Evolutionary conservation across 1,140 invertebrate genomes (phyloP).

Genomic region (Psix sp.): DNA sequence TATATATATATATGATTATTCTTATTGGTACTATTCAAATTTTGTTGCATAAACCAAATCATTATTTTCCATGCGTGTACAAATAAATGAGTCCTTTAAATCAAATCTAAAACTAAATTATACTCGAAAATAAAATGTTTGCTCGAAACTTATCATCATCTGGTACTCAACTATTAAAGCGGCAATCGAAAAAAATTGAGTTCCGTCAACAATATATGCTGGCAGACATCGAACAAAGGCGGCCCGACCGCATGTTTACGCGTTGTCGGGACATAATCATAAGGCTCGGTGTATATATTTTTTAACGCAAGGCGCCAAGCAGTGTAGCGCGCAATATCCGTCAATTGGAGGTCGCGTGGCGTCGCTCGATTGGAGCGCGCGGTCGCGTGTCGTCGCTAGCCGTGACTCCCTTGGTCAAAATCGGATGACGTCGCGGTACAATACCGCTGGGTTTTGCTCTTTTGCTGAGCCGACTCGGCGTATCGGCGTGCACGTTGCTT

Average conservation of each 20-base stretch:
- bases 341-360: slow-evolving; percentile 68
- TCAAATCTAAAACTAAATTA: too few species aligned
- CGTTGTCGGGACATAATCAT: slow-evolving; percentile 18
- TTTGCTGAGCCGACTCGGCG: slow-evolving; percentile 10
- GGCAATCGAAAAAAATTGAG: neutral
- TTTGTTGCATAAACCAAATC: too few species aligned
- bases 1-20: too few species aligned
- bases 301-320: slow-evolving; percentile 32
- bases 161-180: too few species aligned
- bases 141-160: too few species aligned
- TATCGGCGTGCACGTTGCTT: slow-evolving; percentile 16
- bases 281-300: slow-evolving; percentile 26
- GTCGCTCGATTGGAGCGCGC: slow-evolving; percentile 54
- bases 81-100: too few species aligned
- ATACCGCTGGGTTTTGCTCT: slow-evolving; percentile 11
- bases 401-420: slow-evolving; percentile 43
- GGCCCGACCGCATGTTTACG: slow-evolving; percentile 17
- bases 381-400: slow-evolving; percentile 64
- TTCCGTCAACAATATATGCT: neutral
- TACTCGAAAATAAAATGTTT: too few species aligned
- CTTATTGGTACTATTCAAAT: too few species aligned
- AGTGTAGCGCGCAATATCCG: slow-evolving; percentile 54
- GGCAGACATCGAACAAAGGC: neutral
- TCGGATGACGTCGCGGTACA: slow-evolving; percentile 45
- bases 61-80: too few species aligned